A percentile compares a stretch with the other conserved stretches of the same genome.
Conservation (phyloP, 1,140 invertebrate genomes). For the Muscidifurax raptorellus region DNA sequence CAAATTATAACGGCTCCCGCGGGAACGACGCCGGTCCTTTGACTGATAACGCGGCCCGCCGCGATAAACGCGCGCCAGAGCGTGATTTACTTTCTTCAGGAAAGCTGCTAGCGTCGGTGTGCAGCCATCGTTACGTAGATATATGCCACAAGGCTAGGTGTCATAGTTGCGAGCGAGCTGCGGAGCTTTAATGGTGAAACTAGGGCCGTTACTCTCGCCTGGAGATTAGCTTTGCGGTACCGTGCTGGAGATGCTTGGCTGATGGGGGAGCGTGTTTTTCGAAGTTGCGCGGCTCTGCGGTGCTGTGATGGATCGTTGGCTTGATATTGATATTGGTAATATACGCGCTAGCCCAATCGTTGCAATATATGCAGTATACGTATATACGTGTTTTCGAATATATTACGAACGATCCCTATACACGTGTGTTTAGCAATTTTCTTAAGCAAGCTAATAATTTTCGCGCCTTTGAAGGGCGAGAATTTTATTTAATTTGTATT, state of each 20-base stretch:
- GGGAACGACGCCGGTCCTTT: constrained; percentile 30
- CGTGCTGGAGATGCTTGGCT: background rate
- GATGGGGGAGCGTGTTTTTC: background rate
- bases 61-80: background rate
- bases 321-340: background rate
- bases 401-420: background rate
- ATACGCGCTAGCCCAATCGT: too few species aligned
- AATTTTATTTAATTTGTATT: too few species aligned
- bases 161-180: constrained; percentile 1
- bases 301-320: background rate
- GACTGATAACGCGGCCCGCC: constrained; percentile 12
- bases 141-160: background rate
- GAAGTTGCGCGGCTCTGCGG: background rate
- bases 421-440: too few species aligned
- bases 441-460: too few species aligned
- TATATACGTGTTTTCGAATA: background rate
- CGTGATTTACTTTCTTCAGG: constrained; percentile 30
- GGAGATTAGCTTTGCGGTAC: background rate
- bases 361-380: too few species aligned
- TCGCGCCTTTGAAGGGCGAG: too few species aligned
- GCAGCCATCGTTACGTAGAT: background rate
- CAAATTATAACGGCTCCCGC: constrained; percentile 53
- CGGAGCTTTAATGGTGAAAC: constrained; percentile 4
- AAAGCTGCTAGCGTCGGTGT: background rate
- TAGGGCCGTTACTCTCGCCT: background rate